Base-by-base conservation (phyloP, 2,797 vertebrate genomes). In the Galago senegalensis region DNA sequence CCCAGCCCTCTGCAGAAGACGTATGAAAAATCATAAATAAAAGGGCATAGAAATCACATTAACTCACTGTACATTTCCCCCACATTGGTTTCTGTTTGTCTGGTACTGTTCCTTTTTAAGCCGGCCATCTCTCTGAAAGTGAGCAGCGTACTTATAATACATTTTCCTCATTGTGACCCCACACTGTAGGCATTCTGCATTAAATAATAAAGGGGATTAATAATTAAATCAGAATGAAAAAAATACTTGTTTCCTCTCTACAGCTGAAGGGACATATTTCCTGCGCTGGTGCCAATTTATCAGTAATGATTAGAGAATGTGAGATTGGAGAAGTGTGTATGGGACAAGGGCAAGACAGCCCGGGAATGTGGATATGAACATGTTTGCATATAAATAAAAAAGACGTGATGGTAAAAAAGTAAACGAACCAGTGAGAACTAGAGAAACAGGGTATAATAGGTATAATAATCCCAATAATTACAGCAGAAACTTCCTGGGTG, bases 201-300 rank as follows among this genome's bases (percentile, higher is more conserved):
- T 93, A 97, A 97, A 94, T 93, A 97, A 95, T 95, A 94, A 97
- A 92, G 60, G 31, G 46, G n/a, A 81, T 97, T 90, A 95, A 95
- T 94, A 95, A 97, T 96, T 94, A 96, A 97, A 89, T 96, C 95
- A 97, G 94, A 93, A 93, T 90, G 93, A 83, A 96, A 97, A 97
- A 96, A 82, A 65, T 61, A 80, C 93, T 97, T 93, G 58, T 96
- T 97, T 96, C 85, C 77, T 96, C 83, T 87, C 72, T 34, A 11
- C 13, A 49, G 46, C 89, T 73, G 80, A 29, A 93, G 67, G 93
- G 69, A 83, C 46, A 58, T 53, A 90, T 73, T 97, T 94, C 89
- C 75, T 95, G 89, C 73, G 65, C 82, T 72, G 29, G 73, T 79
- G 87, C 81, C 76, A 76, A n/a, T 88, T 73, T 63, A 18, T 63